These are phyloP conservation scores for Drosophila melanosoma DNA, from an alignment of 2,888 invertebrate genomes.

Conservation along the genomic window DNA sequence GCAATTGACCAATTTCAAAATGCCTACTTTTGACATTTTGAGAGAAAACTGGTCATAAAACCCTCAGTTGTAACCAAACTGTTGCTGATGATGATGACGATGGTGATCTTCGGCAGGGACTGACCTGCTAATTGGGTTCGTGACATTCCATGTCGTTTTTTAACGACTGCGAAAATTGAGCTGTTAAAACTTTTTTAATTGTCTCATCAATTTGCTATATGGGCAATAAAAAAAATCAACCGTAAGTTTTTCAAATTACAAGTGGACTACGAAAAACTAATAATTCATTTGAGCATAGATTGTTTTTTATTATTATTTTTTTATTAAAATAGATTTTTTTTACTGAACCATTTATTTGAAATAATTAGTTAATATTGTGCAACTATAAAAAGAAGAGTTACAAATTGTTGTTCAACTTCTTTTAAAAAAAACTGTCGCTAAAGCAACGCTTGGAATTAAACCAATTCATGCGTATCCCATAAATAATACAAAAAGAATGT, in stretches of 20 bases:
- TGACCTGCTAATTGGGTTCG: conserved; percentile 11
- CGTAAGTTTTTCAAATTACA: neutral
- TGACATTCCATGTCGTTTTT: conserved; percentile 23
- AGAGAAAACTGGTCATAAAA: conserved; percentile 40
- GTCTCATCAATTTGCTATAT: conserved; percentile 36
- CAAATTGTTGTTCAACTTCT: neutral
- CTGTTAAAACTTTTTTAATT: conserved; percentile 44
- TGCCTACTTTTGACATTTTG: conserved; percentile 52
- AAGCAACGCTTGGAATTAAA: conserved; percentile 45
- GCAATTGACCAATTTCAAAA: conserved; percentile 57
- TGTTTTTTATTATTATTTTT: no score
- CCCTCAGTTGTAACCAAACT: conserved; percentile 11
- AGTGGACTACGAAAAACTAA: neutral
- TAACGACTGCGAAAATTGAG: conserved; percentile 41
- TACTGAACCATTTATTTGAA: neutral
- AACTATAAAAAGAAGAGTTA: neutral
- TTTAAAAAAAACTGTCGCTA: neutral
- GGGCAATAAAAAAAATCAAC: conserved; percentile 26
- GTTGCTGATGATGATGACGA: conserved; percentile 17
- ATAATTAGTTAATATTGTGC: neutral
- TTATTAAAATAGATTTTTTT: neutral
- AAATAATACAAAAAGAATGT: conserved; percentile 41
- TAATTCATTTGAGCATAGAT: no score
- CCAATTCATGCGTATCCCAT: conserved; percentile 58
- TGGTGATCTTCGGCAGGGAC: conserved; percentile 36